Percentiles rank a stretch among this genome's conserved stretches.
These are phyloP conservation scores for Pelodytes ibericus DNA, from an alignment of 2,797 vertebrate genomes.

Conservation along the genomic window DNA sequence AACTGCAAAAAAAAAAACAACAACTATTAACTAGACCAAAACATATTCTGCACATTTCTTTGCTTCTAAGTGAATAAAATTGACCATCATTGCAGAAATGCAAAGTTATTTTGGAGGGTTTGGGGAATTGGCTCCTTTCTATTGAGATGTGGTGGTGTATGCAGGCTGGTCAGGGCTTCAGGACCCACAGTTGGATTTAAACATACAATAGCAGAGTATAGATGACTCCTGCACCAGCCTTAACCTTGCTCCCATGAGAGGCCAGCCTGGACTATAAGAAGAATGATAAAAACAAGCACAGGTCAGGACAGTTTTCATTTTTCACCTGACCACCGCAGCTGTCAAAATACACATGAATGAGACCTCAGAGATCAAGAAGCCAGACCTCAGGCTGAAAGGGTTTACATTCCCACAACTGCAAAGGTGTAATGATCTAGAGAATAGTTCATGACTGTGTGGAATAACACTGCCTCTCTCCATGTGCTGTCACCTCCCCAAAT, in stretches of 20 bases:
- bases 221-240: background rate
- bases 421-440: background rate
- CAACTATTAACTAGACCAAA: too few species aligned
- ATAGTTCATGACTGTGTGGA: background rate
- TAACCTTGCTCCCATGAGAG: background rate
- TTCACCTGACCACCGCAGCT: slow-evolving; percentile 61
- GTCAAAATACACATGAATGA: background rate
- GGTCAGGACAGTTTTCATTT: slow-evolving; percentile 61
- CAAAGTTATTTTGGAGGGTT: too few species aligned
- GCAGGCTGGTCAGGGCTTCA: too few species aligned
- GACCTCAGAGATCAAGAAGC: background rate
- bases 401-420: background rate
- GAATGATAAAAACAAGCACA: slow-evolving; percentile 63
- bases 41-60: too few species aligned
- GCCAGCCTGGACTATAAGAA: slow-evolving; percentile 15
- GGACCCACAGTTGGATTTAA: too few species aligned
- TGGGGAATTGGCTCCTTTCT: too few species aligned
- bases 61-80: too few species aligned
- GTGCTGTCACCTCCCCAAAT: too few species aligned
- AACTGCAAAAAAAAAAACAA: too few species aligned
- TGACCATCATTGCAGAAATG: too few species aligned
- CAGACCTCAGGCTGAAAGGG: background rate
- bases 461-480: too few species aligned
- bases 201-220: background rate
- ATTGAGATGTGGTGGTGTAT: too few species aligned